These are phyloP conservation scores for Onychomys leucogaster DNA, from an alignment of 2,797 vertebrate species.

Conservation along the genomic window DNA sequence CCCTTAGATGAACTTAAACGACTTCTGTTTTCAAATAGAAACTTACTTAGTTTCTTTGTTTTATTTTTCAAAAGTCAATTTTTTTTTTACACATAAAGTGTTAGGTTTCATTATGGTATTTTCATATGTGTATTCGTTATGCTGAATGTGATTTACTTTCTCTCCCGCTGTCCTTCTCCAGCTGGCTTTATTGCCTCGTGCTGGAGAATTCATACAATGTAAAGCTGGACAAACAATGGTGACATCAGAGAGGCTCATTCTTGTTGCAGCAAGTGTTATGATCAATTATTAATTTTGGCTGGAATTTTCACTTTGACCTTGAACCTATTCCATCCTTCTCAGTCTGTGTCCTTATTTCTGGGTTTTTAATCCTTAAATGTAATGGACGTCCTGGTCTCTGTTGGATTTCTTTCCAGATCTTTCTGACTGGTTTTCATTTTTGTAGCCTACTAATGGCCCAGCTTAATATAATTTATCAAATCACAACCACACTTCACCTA, in stretches of 20 bases:
- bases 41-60: neutral
- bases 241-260: neutral
- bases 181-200: neutral
- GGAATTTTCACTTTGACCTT: constrained; percentile 45
- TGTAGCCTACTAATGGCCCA: neutral
- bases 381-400: neutral
- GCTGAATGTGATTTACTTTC: neutral
- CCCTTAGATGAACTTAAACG: neutral
- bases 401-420: constrained; percentile 50
- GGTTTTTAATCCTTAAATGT: constrained; percentile 30
- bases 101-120: neutral
- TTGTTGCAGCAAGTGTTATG: constrained; percentile 33
- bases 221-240: constrained; percentile 27
- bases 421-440: constrained; percentile 4
- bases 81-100: neutral
- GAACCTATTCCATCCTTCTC: neutral
- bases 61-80: neutral
- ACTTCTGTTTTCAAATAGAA: neutral
- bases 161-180: neutral
- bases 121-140: neutral
- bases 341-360: constrained; percentile 30
- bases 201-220: neutral
- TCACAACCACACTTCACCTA: neutral
- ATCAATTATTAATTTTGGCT: constrained; percentile 37
- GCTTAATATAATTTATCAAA: constrained; percentile 58